phyloP scores from a whole-genome alignment of 2,888 invertebrate species.

The Tortricodes alternella region DNA sequence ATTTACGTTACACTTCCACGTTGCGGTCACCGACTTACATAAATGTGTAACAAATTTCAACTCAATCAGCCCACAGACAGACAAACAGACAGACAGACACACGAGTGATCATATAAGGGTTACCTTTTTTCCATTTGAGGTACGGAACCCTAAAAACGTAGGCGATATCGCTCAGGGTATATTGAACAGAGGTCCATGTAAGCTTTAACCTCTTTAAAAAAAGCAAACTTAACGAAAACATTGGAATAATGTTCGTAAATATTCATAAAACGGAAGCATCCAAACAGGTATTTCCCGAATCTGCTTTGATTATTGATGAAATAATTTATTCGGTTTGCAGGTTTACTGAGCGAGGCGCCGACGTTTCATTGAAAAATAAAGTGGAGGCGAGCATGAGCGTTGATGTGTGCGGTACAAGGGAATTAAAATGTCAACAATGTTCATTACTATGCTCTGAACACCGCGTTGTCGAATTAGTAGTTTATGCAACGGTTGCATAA shows the following conservation, averaged over 20 bases:
- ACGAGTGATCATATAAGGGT: too few species aligned
- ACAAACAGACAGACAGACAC: too few species aligned
- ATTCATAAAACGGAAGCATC: constrained; percentile 6
- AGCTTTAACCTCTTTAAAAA: too few species aligned
- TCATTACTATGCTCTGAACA: constrained; percentile 54
- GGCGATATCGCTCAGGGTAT: too few species aligned
- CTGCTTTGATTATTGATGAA: constrained; percentile 24
- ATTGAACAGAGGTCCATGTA: too few species aligned
- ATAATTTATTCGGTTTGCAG: constrained; percentile 27
- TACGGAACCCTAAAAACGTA: too few species aligned
- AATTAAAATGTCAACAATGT: constrained; percentile 47
- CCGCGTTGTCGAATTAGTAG: constrained; percentile 38
- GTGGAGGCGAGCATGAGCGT: constrained; percentile 38
- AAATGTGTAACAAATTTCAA: too few species aligned
- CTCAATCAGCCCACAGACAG: too few species aligned
- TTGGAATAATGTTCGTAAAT: constrained; percentile 4
- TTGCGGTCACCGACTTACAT: too few species aligned
- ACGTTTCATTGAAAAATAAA: constrained; percentile 39
- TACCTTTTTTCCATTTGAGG: too few species aligned
- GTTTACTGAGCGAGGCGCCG: constrained; percentile 5
- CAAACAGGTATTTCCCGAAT: constrained; percentile 10
- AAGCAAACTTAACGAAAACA: too few species aligned
- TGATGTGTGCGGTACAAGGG: constrained; percentile 42
- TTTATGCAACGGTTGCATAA: background rate
- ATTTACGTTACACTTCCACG: too few species aligned